Evolutionary conservation across 2,797 vertebrate species (phyloP).

Genomic region (Dryobates pubescens): DNA sequence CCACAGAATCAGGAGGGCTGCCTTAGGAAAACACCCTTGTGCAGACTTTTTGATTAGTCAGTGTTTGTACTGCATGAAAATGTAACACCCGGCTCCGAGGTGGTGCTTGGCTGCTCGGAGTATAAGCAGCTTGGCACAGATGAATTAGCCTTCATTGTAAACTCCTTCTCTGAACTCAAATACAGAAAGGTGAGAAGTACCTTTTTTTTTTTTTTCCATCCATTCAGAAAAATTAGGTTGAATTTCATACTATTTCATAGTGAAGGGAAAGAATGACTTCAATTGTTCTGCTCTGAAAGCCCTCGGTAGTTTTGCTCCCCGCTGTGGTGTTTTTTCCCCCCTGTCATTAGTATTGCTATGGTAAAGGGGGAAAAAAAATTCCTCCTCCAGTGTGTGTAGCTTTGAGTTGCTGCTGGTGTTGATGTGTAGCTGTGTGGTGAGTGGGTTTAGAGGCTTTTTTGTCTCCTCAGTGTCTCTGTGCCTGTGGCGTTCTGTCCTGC

Average conservation of each 20-base stretch:
- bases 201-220: not conserved
- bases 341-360: not conserved
- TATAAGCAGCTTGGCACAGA: not conserved
- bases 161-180: not conserved
- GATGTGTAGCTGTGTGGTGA: not conserved
- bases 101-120: not conserved
- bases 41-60: not conserved
- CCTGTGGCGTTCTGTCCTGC: not conserved
- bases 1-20: not conserved
- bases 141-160: not conserved
- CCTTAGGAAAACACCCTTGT: not conserved
- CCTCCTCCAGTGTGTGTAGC: not conserved
- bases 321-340: not conserved
- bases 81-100: not conserved
- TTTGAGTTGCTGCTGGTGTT: not conserved
- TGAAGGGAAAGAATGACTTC: not conserved
- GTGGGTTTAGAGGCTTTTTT: not conserved
- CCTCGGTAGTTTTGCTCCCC: not conserved
- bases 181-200: not conserved
- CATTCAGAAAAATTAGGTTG: not conserved
- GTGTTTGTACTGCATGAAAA: constrained; percentile 25
- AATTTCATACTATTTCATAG: not conserved
- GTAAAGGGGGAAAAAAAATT: not conserved
- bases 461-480: not conserved
- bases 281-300: not conserved